Evolutionary conservation across 2,888 invertebrate genomes (phyloP).

Genomic region (Crematogaster levior): DNA sequence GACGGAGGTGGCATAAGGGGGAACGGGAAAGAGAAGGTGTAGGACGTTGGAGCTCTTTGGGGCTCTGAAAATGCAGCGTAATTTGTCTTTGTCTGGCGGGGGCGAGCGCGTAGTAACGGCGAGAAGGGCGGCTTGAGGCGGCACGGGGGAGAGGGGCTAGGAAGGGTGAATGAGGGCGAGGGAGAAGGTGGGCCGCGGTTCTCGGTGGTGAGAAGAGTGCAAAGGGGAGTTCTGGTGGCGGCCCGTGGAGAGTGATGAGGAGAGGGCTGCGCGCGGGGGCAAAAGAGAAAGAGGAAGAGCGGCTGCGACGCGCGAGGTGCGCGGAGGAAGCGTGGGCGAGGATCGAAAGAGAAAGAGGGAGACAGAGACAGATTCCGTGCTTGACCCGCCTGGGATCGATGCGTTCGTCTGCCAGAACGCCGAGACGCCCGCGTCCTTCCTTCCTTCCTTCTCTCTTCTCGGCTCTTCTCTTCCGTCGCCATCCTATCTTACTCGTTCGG

Average conservation of each 20-base stretch:
- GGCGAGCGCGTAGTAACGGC: constrained; percentile 81
- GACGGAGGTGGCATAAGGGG: constrained; percentile 62
- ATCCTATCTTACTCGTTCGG: constrained; percentile 61
- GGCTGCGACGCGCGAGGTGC: constrained; percentile 52
- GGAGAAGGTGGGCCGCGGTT: constrained; percentile 65
- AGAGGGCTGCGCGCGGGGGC: constrained; percentile 60
- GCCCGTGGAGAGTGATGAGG: constrained; percentile 67
- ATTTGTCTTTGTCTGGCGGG: constrained; percentile 85
- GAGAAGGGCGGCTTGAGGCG: constrained; percentile 74
- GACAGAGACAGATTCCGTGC: constrained; percentile 81
- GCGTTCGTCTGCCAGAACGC: constrained; percentile 86
- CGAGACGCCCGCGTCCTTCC: constrained; percentile 84
- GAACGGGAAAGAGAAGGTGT: constrained; percentile 67
- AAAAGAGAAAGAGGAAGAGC: constrained; percentile 68
- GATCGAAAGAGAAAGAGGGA: constrained; percentile 51
- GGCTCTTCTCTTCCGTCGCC: constrained; percentile 62
- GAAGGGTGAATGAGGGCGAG: constrained; percentile 47
- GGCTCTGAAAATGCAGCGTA: constrained; percentile 85
- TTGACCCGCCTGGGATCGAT: constrained; percentile 86
- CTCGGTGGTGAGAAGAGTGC: constrained; percentile 68
- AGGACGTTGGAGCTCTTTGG: constrained; percentile 80
- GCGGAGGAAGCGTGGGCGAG: constrained; percentile 36
- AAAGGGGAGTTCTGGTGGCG: constrained; percentile 58
- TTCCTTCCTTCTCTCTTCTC: constrained; percentile 72
- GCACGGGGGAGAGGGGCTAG: constrained; percentile 58